Evolutionary conservation across 1,140 invertebrate species (phyloP).

Genomic region (Cydia fagiglandana): DNA sequence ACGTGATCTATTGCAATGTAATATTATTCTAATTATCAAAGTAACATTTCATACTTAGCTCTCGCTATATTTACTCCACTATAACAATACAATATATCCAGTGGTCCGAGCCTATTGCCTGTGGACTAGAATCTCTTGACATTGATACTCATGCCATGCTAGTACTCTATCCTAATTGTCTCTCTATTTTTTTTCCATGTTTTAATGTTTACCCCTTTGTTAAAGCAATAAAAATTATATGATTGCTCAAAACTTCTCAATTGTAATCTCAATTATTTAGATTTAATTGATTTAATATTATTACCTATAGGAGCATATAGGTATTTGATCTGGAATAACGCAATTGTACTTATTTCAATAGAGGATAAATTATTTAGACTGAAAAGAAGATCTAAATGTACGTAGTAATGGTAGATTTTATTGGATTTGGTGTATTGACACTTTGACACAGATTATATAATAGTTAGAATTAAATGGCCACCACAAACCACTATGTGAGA

Average conservation of each 20-base stretch:
- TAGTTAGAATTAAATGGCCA: too few species aligned
- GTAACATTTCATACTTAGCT: background rate
- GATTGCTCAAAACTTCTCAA: background rate
- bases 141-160: too few species aligned
- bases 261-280: background rate
- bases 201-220: background rate
- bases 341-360: too few species aligned
- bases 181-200: background rate
- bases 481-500: too few species aligned
- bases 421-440: too few species aligned
- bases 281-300: background rate
- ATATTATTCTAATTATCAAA: slow-evolving; percentile 1
- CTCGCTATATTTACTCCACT: background rate
- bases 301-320: too few species aligned
- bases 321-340: too few species aligned
- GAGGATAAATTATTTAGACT: too few species aligned
- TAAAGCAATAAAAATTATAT: background rate
- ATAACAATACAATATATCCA: background rate
- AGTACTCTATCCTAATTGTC: background rate
- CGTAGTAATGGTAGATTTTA: too few species aligned
- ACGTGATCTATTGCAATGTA: background rate
- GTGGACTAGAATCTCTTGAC: background rate
- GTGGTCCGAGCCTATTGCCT: too few species aligned
- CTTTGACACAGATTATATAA: too few species aligned
- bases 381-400: too few species aligned